Percentiles rank a stretch among this genome's conserved stretches.
These are phyloP conservation scores for Acomys russatus DNA, from an alignment of 2,797 vertebrate species.

Conservation along the genomic window DNA sequence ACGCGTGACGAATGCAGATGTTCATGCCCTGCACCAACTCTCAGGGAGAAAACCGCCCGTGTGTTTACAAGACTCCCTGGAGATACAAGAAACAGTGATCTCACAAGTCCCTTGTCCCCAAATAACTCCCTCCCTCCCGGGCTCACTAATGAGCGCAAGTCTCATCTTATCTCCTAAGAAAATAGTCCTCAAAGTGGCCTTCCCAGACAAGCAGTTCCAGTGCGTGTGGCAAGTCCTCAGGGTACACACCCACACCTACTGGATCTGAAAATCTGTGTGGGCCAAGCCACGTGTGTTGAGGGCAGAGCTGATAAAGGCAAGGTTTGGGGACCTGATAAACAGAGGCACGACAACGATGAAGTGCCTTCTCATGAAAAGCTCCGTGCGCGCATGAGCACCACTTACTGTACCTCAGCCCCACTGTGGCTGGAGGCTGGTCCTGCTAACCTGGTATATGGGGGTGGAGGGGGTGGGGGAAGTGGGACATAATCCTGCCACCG, in stretches of 20 bases:
- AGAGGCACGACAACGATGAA: background rate
- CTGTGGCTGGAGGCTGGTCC: background rate
- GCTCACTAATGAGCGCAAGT: background rate
- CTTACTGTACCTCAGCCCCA: accelerated
- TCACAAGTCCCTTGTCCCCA: background rate
- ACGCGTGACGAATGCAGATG: background rate
- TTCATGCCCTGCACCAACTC: background rate
- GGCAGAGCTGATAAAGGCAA: background rate
- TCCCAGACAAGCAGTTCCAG: no score
- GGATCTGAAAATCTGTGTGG: background rate
- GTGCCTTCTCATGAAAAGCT: background rate
- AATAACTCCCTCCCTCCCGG: background rate
- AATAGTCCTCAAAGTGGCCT: background rate
- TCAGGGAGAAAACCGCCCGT: background rate
- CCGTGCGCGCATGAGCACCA: accelerated
- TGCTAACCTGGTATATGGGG: background rate
- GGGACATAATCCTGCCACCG: background rate
- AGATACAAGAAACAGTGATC: background rate
- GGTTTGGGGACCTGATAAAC: background rate
- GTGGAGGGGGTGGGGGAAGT: background rate
- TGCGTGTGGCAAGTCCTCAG: background rate
- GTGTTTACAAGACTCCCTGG: background rate
- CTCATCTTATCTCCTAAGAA: background rate
- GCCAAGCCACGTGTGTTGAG: background rate
- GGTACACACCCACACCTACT: no score